phyloP scores from a whole-genome alignment of 2,113 vertebrate genomes.

The Paratilapia polleni region DNA sequence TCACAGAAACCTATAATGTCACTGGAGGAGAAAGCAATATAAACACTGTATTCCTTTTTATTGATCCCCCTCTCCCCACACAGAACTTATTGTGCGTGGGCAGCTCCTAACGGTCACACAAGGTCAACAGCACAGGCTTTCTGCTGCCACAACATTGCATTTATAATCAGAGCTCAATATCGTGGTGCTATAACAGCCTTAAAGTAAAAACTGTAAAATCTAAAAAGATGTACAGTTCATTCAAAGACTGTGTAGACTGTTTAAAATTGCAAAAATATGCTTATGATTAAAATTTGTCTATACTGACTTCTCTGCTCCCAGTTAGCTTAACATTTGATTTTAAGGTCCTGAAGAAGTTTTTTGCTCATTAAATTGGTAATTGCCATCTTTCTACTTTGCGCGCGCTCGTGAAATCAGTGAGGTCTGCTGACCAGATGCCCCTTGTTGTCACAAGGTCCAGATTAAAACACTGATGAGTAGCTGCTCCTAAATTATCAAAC shows the following conservation, averaged over 20 bases:
- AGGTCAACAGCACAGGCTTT: slow-evolving; percentile 25
- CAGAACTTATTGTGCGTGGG: neutral
- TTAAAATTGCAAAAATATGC: neutral
- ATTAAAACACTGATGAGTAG: neutral
- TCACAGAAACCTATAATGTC: slow-evolving; percentile 5
- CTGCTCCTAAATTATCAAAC: neutral
- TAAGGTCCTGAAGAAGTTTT: neutral
- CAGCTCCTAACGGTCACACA: slow-evolving; percentile 13
- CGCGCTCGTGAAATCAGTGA: neutral
- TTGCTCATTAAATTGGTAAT: neutral
- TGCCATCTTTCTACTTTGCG: neutral
- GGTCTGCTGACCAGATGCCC: neutral
- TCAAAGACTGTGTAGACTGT: neutral
- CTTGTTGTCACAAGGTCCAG: neutral
- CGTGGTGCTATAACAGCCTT: neutral
- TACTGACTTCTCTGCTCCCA: neutral
- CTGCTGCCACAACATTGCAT: neutral
- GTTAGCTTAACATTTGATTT: neutral
- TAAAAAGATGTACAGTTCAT: neutral
- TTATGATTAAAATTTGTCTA: neutral
- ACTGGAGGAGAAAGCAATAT: neutral
- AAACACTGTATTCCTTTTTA: slow-evolving; percentile 13
- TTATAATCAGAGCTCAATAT: slow-evolving; percentile 1
- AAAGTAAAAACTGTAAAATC: neutral
- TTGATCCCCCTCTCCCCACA: neutral